phyloP scores from a whole-genome alignment of 2,113 vertebrate species.

The Rhegmatorhina hoffmannsi region DNA sequence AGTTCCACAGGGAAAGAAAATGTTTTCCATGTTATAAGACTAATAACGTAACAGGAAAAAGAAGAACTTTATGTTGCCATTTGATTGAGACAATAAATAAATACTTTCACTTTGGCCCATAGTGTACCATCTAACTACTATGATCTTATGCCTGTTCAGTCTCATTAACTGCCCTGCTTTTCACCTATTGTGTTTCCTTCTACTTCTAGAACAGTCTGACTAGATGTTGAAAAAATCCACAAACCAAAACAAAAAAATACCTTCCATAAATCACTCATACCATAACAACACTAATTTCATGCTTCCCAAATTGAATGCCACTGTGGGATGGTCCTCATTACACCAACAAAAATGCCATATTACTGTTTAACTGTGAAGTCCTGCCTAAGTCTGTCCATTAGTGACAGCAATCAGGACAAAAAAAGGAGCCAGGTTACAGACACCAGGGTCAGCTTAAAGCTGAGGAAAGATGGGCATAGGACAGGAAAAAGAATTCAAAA shows the following conservation, averaged over 20 bases:
- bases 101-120: not conserved
- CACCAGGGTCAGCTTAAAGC: not conserved
- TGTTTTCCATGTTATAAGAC: not conserved
- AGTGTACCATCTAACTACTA: not conserved
- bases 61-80: not conserved
- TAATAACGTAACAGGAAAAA: not conserved
- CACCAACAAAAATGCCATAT: not conserved
- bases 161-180: not conserved
- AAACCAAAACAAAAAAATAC: not conserved
- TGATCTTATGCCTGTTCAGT: not conserved
- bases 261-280: not conserved
- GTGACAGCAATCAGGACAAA: not conserved
- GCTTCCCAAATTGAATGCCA: not conserved
- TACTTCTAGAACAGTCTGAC: not conserved
- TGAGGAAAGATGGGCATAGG: not conserved
- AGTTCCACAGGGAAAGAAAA: slow-evolving; percentile 26
- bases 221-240: not conserved
- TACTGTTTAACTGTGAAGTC: not conserved
- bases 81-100: slow-evolving; percentile 52
- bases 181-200: not conserved
- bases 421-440: not conserved
- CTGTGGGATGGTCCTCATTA: not conserved
- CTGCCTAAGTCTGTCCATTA: not conserved
- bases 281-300: not conserved
- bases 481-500: not conserved